phyloP scores from a whole-genome alignment of 2,797 vertebrate species.

The Bufotes viridis region DNA sequence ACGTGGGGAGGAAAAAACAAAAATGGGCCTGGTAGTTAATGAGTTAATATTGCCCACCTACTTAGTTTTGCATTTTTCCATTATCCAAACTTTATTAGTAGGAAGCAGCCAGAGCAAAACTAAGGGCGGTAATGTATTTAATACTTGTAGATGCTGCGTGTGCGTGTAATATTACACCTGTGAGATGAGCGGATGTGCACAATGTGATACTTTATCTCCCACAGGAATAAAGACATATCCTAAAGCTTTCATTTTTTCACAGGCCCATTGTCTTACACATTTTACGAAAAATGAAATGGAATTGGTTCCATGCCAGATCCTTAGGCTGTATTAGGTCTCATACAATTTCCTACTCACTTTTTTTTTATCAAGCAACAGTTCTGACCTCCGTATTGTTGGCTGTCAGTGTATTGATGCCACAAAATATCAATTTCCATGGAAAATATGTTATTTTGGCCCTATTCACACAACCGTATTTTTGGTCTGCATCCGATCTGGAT shows the following conservation, averaged over 20 bases:
- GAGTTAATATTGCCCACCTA: too few relatives aligned
- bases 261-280: conserved; percentile 57
- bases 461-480: too few relatives aligned
- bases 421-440: background rate
- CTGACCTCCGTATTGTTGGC: conserved; percentile 66
- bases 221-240: conserved; percentile 7
- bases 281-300: conserved; percentile 69
- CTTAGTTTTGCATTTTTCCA: too few relatives aligned
- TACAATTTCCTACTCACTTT: conserved; percentile 78
- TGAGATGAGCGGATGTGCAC: background rate
- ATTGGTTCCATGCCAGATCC: conserved; percentile 69
- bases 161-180: conserved; percentile 14
- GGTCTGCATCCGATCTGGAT: too few relatives aligned
- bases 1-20: too few relatives aligned
- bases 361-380: conserved; percentile 71
- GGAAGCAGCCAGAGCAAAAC: too few relatives aligned
- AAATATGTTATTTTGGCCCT: too few relatives aligned
- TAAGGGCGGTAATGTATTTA: too few relatives aligned
- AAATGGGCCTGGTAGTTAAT: too few relatives aligned
- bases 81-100: too few relatives aligned
- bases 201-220: background rate
- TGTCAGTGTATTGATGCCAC: background rate
- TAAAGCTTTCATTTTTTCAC: conserved; percentile 43
- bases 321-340: conserved; percentile 74
- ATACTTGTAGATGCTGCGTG: too few relatives aligned